phyloP scores from a whole-genome alignment of 2,797 vertebrate genomes.

The Toxotes lorentzi region DNA sequence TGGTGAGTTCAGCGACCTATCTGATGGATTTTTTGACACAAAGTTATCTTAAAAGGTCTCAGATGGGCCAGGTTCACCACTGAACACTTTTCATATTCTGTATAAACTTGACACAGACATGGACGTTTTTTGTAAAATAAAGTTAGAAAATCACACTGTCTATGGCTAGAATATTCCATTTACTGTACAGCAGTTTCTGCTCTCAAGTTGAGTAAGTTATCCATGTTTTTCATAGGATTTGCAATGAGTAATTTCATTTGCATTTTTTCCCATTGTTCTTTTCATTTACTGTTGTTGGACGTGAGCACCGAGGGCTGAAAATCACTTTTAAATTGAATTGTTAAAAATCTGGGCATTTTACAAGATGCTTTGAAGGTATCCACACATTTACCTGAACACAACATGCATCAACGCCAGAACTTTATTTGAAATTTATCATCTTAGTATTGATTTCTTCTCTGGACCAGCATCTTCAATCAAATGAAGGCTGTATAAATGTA shows the following conservation, averaged over 20 bases:
- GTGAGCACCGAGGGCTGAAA: not conserved
- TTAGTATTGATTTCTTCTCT: not conserved
- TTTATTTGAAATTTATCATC: not conserved
- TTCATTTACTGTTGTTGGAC: not conserved
- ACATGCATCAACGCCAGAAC: not conserved
- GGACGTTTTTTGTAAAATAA: not conserved
- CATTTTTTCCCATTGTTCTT: not conserved
- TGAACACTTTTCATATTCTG: constrained; percentile 10
- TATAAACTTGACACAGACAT: not conserved
- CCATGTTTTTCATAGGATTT: not conserved
- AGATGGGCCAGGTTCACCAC: constrained; percentile 3
- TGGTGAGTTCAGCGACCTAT: constrained; percentile 54
- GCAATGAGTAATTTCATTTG: not conserved
- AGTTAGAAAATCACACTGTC: not conserved
- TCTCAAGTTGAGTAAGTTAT: not conserved
- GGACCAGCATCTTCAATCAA: no score
- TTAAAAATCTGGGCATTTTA: not conserved
- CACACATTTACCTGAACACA: not conserved
- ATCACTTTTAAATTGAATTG: not conserved
- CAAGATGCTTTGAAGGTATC: not conserved
- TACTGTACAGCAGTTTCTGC: not conserved
- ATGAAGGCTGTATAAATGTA: not conserved
- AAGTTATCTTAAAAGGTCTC: constrained; percentile 35
- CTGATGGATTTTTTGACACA: constrained; percentile 48
- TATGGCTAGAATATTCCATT: not conserved